Evolutionary conservation across 2,888 invertebrate species (phyloP).

Genomic region (Gymnocheta viridis): DNA sequence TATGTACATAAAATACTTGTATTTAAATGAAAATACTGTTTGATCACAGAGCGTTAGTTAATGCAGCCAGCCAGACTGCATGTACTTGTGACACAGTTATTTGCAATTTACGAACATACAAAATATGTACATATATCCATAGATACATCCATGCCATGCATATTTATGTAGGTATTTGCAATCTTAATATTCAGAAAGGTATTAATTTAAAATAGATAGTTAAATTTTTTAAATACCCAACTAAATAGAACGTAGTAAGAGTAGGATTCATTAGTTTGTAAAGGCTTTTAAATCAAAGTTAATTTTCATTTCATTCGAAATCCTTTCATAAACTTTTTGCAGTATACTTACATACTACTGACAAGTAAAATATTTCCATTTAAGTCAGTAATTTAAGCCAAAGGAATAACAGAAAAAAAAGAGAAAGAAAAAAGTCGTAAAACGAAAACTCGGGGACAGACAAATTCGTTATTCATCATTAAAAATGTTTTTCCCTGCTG

Average conservation of each 20-base stretch:
- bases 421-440: conserved; percentile 10
- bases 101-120: conserved; percentile 5
- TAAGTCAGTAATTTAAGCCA: conserved; percentile 20
- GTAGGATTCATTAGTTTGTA: conserved; percentile 38
- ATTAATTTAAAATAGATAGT: not conserved
- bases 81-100: conserved; percentile 45
- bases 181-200: not conserved
- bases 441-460: conserved; percentile 31
- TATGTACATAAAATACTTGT: not conserved
- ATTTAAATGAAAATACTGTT: conserved; percentile 24
- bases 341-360: not conserved
- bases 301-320: conserved; percentile 46
- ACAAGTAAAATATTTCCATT: conserved; percentile 35
- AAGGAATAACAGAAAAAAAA: not conserved
- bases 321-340: conserved; percentile 2
- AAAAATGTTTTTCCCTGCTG: conserved; percentile 49
- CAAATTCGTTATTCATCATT: conserved; percentile 51
- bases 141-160: not conserved
- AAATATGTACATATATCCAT: not conserved
- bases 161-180: not conserved
- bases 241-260: conserved; percentile 11
- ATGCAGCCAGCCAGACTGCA: conserved; percentile 21
- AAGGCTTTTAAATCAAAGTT: conserved; percentile 56
- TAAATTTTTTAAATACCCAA: conserved; percentile 6
- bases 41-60: conserved; percentile 20